phyloP scores from a whole-genome alignment of 2,888 invertebrate species.

The Amphipyra berbera region DNA sequence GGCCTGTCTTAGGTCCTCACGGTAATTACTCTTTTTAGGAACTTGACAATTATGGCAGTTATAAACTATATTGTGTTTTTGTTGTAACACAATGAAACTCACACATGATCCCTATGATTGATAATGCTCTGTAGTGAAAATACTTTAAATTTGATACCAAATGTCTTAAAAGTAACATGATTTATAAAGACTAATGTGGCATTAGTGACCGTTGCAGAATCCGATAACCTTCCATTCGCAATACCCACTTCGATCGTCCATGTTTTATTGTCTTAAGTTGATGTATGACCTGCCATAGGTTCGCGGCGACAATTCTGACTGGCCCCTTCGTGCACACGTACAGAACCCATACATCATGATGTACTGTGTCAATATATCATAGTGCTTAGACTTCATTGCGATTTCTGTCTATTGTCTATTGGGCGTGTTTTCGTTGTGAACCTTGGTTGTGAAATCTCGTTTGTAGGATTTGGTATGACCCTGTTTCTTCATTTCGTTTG shows the following conservation, averaged over 20 bases:
- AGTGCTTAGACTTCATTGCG: conserved; percentile 46
- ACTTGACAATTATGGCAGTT: background rate
- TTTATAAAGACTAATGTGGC: conserved; percentile 51
- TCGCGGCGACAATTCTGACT: conserved; percentile 56
- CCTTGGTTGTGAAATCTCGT: conserved; percentile 12
- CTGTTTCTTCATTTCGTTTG: too few species aligned
- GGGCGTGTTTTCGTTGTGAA: conserved; percentile 1
- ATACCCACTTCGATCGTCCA: conserved; percentile 48
- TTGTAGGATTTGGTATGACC: background rate
- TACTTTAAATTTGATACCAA: conserved; percentile 6
- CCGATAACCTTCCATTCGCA: conserved; percentile 51
- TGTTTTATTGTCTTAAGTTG: conserved; percentile 63
- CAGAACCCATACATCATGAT: conserved; percentile 46
- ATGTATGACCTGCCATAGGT: conserved; percentile 55
- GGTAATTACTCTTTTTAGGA: background rate
- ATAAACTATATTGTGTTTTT: too few species aligned
- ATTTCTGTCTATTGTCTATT: conserved; percentile 45
- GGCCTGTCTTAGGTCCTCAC: background rate
- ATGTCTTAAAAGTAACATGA: conserved; percentile 39
- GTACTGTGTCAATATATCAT: conserved; percentile 44
- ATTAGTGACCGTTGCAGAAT: conserved; percentile 49
- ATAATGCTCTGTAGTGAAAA: conserved; percentile 3
- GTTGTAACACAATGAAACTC: too few species aligned
- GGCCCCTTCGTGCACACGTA: conserved; percentile 51
- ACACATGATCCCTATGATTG: background rate